phyloP scores from a whole-genome alignment of 2,888 invertebrate species.

The Drosophila acutilabella region DNA sequence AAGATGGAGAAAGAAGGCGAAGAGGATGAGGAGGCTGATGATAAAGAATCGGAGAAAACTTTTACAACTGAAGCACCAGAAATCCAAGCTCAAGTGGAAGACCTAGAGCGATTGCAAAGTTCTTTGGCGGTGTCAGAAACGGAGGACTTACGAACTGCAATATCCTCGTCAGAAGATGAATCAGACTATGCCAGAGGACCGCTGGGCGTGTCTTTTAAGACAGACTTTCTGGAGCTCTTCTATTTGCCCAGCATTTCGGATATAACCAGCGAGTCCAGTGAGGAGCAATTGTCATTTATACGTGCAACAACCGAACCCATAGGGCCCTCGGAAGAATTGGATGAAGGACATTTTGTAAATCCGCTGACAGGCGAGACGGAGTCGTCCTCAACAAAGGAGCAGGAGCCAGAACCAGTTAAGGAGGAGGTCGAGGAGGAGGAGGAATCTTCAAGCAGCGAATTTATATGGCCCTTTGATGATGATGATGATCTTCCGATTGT shows the following conservation, averaged over 20 bases:
- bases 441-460: slow-evolving; percentile 12
- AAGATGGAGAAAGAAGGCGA: background rate
- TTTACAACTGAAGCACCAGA: background rate
- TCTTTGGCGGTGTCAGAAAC: background rate
- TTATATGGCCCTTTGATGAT: slow-evolving; percentile 44
- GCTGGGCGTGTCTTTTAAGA: slow-evolving; percentile 16
- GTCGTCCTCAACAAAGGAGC: background rate
- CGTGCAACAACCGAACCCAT: background rate
- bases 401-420: slow-evolving; percentile 6
- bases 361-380: slow-evolving; percentile 22
- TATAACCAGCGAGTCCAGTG: slow-evolving; percentile 18
- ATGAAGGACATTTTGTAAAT: slow-evolving; percentile 30
- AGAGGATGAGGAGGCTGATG: background rate
- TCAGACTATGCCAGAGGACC: rapidly evolving
- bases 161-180: slow-evolving; percentile 24
- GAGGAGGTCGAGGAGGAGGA: slow-evolving; percentile 2
- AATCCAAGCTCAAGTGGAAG: background rate
- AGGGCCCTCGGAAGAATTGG: background rate
- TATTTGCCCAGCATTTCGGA: slow-evolving; percentile 47
- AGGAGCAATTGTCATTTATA: background rate
- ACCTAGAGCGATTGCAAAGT: background rate
- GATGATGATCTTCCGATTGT: slow-evolving; percentile 12
- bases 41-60: background rate
- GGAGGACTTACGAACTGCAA: slow-evolving; percentile 7
- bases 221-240: slow-evolving; percentile 35